Base-by-base conservation (phyloP, 2,113 vertebrate genomes). In the Falcunculus frontatus region DNA sequence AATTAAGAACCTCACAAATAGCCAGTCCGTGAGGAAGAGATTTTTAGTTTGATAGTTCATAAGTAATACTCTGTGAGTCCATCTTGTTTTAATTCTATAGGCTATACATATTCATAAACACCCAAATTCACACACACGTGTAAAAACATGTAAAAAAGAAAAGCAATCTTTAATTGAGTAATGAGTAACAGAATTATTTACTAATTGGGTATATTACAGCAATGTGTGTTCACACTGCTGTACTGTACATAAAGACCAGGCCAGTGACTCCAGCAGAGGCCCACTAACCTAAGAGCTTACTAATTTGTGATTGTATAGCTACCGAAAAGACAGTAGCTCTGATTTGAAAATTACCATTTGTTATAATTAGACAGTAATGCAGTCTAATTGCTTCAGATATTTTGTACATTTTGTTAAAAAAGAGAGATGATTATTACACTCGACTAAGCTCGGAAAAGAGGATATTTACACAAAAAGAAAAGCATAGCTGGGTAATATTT, bases 1-100 rank as follows among this genome's bases (percentile, higher is more conserved):
- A 96, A 94, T 97, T 97, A 97, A 96, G 94, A 96, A 77, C 60
- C 67, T 96, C 74, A 93, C 95, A 96, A 98, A 97, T 67, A 93
- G 60, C 55, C 59, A 78, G 83, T 76, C 64, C 47, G 18, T 95
- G 94, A 96, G 67, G 93, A 97, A 92, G 60, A 89, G 62, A 19
- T 94, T 95, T 95, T 83, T 57, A 82, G 33, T 91, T 95, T 94
- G 72, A 84, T 97, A 96, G 96, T 97, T 97, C 89, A 90, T 87
- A 93, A 81, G 76, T 94, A 91, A 75, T 93, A 83, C 19, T 88
- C 57, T 55, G 63, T 11, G 23, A 95, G 42, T 89, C 16, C 47
- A 86, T 64, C 63, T 95, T 80, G 29, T 44, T 96, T 96, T 84
- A 70, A 37, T 96, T 91, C 85, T 64, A 69, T 49, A 89, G 30